Conservation (phyloP, 2,797 vertebrate species). For the Acipenser oxyrinchus region DNA sequence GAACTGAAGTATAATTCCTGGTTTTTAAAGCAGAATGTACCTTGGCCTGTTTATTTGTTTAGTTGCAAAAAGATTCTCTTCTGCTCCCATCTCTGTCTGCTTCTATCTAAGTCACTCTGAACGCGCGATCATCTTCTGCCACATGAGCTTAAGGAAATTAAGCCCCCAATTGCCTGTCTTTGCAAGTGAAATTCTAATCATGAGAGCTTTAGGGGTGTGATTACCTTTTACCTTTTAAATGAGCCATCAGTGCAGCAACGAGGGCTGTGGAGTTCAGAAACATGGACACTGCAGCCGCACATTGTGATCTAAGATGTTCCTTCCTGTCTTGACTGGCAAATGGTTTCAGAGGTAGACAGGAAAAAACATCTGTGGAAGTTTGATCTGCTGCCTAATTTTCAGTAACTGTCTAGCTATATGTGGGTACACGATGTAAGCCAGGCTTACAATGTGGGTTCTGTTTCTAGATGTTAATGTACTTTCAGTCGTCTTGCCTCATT, state of each 20-base stretch:
- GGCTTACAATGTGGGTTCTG: no score
- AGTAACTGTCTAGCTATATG: no score
- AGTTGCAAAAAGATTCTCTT: constrained; percentile 29
- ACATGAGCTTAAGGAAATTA: constrained; percentile 25
- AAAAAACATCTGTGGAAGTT: no score
- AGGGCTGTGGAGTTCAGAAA: constrained; percentile 21
- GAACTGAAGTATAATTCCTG: neutral
- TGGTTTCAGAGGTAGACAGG: neutral
- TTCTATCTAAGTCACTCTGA: constrained; percentile 34
- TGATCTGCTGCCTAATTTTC: no score
- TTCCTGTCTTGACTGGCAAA: neutral
- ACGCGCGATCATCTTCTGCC: constrained; percentile 32
- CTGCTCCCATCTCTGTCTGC: constrained; percentile 29
- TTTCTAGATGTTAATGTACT: no score
- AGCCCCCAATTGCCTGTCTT: constrained; percentile 27
- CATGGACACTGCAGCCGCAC: constrained; percentile 22
- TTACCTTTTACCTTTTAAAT: constrained; percentile 45
- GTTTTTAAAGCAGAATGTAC: neutral
- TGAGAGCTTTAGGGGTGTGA: constrained; percentile 38
- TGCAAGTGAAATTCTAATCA: constrained; percentile 34
- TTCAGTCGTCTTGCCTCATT: no score
- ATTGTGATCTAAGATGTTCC: constrained; percentile 9
- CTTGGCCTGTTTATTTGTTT: neutral
- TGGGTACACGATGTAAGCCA: no score
- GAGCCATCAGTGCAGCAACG: constrained; percentile 29